phyloP scores from a whole-genome alignment of 1,140 invertebrate species.

The Macrobrachium rosenbergii region DNA sequence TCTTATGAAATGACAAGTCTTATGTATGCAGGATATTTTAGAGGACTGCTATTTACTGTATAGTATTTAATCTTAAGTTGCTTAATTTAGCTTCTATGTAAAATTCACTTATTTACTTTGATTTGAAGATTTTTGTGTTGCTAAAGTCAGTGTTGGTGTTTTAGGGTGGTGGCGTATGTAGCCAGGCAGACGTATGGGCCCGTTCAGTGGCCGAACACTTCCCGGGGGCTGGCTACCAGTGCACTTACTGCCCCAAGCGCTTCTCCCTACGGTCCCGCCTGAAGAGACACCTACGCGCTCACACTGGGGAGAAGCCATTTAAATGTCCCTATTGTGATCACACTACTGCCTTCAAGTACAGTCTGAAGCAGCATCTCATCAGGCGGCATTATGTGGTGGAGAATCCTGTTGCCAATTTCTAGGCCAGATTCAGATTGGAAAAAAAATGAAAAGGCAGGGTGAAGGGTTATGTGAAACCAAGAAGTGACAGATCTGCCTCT shows the following conservation, averaged over 20 bases:
- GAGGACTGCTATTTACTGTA: too few relatives aligned
- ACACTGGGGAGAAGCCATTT: conserved; percentile 58
- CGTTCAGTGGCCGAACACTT: conserved; percentile 45
- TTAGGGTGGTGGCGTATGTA: conserved; percentile 43
- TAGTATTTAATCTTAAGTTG: too few relatives aligned
- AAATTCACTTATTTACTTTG: too few relatives aligned
- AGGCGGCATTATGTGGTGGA: conserved; percentile 54
- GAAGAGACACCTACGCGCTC: conserved; percentile 49
- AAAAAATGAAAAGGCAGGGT: too few relatives aligned
- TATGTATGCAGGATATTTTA: background rate
- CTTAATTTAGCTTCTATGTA: too few relatives aligned
- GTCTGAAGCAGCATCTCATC: conserved; percentile 61
- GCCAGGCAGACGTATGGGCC: conserved; percentile 56
- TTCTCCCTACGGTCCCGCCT: conserved; percentile 51
- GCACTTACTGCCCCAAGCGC: conserved; percentile 53
- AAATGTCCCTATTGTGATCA: conserved; percentile 58
- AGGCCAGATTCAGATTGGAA: too few relatives aligned
- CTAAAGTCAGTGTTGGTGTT: conserved; percentile 35
- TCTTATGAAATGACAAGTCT: too few relatives aligned
- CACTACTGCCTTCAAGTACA: conserved; percentile 56
- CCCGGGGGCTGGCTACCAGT: conserved; percentile 53
- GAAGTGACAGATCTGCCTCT: too few relatives aligned
- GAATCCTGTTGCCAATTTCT: background rate
- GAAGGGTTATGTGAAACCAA: too few relatives aligned
- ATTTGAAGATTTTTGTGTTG: background rate